Percentiles rank a stretch among this genome's conserved stretches.
Conservation (phyloP, 2,888 invertebrate species). For the Hoplodrina ambigua region DNA sequence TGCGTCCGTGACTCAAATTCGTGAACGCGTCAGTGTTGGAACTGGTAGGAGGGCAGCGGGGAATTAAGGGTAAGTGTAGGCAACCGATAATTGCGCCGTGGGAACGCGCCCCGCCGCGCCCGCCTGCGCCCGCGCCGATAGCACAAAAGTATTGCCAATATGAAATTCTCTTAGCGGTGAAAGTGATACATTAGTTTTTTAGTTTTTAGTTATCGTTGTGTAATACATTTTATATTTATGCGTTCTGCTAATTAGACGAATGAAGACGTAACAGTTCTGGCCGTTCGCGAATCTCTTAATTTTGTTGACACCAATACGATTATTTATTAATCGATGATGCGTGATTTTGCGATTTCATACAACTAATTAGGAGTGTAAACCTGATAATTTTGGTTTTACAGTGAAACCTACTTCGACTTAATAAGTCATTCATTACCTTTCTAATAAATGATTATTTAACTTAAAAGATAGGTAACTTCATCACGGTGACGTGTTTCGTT, state of each 20-base stretch:
- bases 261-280: conserved; percentile 46
- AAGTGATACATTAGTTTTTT: conserved; percentile 46
- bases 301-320: conserved; percentile 51
- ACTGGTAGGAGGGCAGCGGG: conserved; percentile 77
- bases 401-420: too few relatives aligned
- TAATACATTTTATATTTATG: conserved; percentile 54
- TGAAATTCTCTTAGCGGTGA: conserved; percentile 32
- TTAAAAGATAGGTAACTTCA: background rate
- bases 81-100: conserved; percentile 88
- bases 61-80: conserved; percentile 87
- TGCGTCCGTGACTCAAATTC: conserved; percentile 65
- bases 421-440: background rate
- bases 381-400: conserved; percentile 2
- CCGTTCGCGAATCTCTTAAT: conserved; percentile 44
- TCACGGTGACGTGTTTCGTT: background rate
- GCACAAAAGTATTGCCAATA: conserved; percentile 51
- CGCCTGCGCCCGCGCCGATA: conserved; percentile 50
- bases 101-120: conserved; percentile 72
- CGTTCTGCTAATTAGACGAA: conserved; percentile 35
- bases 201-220: conserved; percentile 25
- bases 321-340: conserved; percentile 31
- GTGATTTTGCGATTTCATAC: conserved; percentile 36
- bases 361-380: conserved; percentile 21
- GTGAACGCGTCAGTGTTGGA: conserved; percentile 64
- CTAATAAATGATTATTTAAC: background rate